A percentile compares a stretch with the other conserved stretches of the same genome.
Conservation (phyloP, 2,888 invertebrate species). For the Synanthedon andrenaeformis region DNA sequence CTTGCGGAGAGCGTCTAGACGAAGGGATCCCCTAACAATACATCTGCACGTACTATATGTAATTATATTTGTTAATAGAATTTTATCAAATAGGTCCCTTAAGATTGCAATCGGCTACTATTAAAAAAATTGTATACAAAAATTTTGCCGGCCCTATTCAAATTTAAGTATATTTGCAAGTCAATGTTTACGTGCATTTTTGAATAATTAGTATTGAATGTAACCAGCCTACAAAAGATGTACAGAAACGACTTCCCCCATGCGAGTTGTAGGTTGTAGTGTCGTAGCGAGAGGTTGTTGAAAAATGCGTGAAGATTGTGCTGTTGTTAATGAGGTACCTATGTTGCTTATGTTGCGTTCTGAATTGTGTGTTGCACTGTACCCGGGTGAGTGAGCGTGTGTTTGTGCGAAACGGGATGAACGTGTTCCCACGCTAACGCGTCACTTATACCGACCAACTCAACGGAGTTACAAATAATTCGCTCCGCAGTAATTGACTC, state of each 20-base stretch:
- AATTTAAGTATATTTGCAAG: too few relatives aligned
- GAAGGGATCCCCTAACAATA: conserved; percentile 45
- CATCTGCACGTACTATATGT: conserved; percentile 14
- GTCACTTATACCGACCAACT: background rate
- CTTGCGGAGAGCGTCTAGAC: conserved; percentile 66
- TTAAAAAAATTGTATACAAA: too few relatives aligned
- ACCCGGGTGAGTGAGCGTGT: conserved; percentile 12
- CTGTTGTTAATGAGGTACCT: background rate
- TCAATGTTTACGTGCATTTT: too few relatives aligned
- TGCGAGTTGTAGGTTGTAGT: conserved; percentile 17
- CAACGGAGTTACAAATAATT: conserved; percentile 24
- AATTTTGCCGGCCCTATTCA: too few relatives aligned
- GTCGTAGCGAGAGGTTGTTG: conserved; percentile 11
- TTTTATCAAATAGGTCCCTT: conserved; percentile 7
- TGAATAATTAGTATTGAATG: conserved; percentile 7
- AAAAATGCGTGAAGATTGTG: conserved; percentile 17
- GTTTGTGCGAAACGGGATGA: conserved; percentile 15
- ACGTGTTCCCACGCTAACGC: conserved; percentile 54
- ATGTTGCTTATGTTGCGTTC: conserved; percentile 10
- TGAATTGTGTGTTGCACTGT: conserved; percentile 7
- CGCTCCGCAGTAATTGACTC: conserved; percentile 35
- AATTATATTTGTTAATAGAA: conserved; percentile 3
- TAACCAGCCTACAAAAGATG: background rate
- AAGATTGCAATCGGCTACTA: conserved; percentile 7
- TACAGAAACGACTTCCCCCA: conserved; percentile 15